Evolutionary conservation across 2,797 vertebrate genomes (phyloP), one percentile per base, ranked within the genome.

Genomic region (Holocentrus rufus): DNA sequence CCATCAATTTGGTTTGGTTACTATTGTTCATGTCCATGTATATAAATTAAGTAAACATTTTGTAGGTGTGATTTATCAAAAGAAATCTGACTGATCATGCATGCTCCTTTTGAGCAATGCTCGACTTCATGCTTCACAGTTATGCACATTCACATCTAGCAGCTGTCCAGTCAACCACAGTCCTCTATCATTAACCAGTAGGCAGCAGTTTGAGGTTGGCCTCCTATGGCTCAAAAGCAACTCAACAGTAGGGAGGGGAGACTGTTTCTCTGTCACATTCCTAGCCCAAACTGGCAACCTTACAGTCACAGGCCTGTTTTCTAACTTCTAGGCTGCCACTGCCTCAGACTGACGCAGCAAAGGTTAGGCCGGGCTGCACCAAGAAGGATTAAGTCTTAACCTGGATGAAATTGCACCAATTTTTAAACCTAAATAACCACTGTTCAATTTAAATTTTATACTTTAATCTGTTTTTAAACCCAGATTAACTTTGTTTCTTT

Each of bases 241-340:
- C 47, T 78, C 60, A 9, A 57, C 71, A 74, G 74, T 72, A 69
- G 69, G 71, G 77, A 83, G 65, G 63, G 42, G 17, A 17, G 52
- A 56, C 58, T 53, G 20, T 44, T 82, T 77, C 78, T 74, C 72
- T 76, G 74, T 80, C 77, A 74, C 78, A 81, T 74, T 77, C 74
- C 60, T 70, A 79, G 66, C 56, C 68, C 55, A 69, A 85, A 79
- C 69, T 69, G 67, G 62, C 79, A 76, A 79, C 76, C 80, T 74
- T 68, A 75, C 74, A 74, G 70, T 74, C 63, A 60, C 7, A 11
- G 30, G n/a, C 56, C 61, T 34, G 13, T 78, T 80, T 36, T 54
- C 70, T 63, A 54, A 84, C 78, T 78, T 79, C 67, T 54, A 67
- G 56, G 65, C 71, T 54, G 59, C 59, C 42, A 44, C 14, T 15